These are phyloP conservation scores for Latheticus oryzae DNA, from an alignment of 2,888 invertebrate genomes.

Conservation along the genomic window DNA sequence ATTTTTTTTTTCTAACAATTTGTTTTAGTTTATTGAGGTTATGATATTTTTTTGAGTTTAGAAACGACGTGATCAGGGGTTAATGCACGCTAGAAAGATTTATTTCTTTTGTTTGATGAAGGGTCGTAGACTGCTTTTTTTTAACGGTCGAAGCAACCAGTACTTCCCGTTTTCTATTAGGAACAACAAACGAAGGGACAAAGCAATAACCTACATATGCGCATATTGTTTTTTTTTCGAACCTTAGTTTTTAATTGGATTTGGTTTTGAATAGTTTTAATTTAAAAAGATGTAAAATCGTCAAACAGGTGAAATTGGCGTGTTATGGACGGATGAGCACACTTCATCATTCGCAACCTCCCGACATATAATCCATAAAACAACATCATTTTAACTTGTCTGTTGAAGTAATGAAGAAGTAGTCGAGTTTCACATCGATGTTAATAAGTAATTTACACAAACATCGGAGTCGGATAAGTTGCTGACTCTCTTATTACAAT, in stretches of 20 bases:
- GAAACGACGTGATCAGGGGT: not conserved
- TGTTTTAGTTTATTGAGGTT: too few species aligned
- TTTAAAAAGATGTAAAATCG: too few species aligned
- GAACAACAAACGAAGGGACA: too few species aligned
- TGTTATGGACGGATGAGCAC: constrained; percentile 10
- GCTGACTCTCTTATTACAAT: constrained; percentile 10
- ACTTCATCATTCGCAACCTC: constrained; percentile 8
- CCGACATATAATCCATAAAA: constrained; percentile 16
- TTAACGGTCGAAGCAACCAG: constrained; percentile 5
- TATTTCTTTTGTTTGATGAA: constrained; percentile 25
- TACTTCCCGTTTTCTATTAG: too few species aligned
- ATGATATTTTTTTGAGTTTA: too few species aligned
- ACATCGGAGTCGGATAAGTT: constrained; percentile 11
- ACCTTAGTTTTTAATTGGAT: too few species aligned
- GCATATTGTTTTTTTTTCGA: too few species aligned
- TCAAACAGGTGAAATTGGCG: constrained; percentile 25
- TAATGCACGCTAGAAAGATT: not conserved
- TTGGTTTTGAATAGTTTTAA: too few species aligned
- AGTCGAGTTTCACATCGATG: constrained; percentile 9
- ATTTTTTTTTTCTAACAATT: too few species aligned
- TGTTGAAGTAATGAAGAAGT: constrained; percentile 3
- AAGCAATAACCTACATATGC: too few species aligned
- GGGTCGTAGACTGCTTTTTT: too few species aligned
- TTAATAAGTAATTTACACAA: constrained; percentile 27
- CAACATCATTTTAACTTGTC: constrained; percentile 11